phyloP scores from a whole-genome alignment of 1,140 invertebrate genomes.

The Cydia splendana region DNA sequence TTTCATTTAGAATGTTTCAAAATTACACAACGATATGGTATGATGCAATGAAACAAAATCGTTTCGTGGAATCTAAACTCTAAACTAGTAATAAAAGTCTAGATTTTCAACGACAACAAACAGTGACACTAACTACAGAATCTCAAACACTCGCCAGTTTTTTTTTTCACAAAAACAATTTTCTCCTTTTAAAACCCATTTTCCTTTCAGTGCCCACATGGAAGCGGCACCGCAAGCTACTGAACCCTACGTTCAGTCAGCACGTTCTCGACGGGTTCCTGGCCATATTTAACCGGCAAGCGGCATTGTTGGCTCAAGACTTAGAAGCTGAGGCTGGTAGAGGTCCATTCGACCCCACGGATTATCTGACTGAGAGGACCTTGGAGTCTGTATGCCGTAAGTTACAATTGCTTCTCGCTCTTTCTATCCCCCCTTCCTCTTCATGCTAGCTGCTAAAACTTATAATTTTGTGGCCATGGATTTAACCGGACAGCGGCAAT shows the following conservation, averaged over 20 bases:
- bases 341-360: constrained; percentile 84
- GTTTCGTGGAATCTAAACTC: no score
- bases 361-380: constrained; percentile 86
- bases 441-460: no score
- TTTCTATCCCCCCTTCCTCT: no score
- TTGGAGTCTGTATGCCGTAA: constrained; percentile 92
- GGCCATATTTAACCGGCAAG: constrained; percentile 88
- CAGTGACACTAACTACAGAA: no score
- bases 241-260: constrained; percentile 95
- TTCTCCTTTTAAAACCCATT: constrained; percentile 35
- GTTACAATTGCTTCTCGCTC: constrained; percentile 44
- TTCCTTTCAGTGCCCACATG: constrained; percentile 45
- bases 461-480: no score
- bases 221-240: constrained; percentile 77
- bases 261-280: constrained; percentile 91
- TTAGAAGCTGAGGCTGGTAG: constrained; percentile 80
- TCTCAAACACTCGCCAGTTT: no score
- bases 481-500: constrained; percentile 49
- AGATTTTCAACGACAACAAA: no score
- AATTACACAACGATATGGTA: no score
- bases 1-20: no score
- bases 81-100: no score
- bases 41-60: no score
- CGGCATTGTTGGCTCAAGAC: constrained; percentile 82
- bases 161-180: no score